Evolutionary conservation across 2,797 vertebrate species (phyloP), one percentile per base, ranked within the genome.

Genomic region (Poecilia velifera): DNA sequence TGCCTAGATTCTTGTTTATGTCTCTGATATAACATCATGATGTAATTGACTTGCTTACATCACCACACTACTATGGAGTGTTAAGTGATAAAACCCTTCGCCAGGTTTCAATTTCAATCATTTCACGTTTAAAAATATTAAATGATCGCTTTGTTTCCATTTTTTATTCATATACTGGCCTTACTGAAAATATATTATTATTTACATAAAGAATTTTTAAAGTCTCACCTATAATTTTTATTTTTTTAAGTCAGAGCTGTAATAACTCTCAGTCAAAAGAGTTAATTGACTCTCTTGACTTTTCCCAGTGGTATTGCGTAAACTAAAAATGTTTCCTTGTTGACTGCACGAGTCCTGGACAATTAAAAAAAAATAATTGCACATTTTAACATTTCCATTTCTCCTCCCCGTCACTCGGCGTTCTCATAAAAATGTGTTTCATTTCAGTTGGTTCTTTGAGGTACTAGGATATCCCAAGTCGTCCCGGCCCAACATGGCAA

Each of bases 391-490:
- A 49, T 74, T 46, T 71, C 53, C 41, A 4, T 71, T 28, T 22
- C 34, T 53, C 1, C 64, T 3, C 13, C 1, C 16, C 13, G 51
- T 7, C 20, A 25, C 74, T 28, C 14, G 3, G 18, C 12, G 12
- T 82, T 77, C 86, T 84, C 78, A 80, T 49, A 78, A 81, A 22
- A 1, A 68, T 83, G 46, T 91, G 79, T 90, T 90, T 81, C 91
- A 79, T 97, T 96, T 83, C 96, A 99, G 98, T 94, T 99, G 98
- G 98, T 99, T 99, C 96, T 98, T 98, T 93, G 98, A 99, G 95
- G 95, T 96, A 77, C 95, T 99, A 90, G 97, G 97, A 86, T 99
- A 98, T 89, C 94, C 97, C 78, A 99, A 96, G 91, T 96, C 97
- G 90, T 98, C 96, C 80, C 96, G 95, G 86, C 96, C 96, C 86